A percentile compares a stretch with the other conserved stretches of the same genome.
These are phyloP conservation scores for Bradysia coprophila DNA, from an alignment of 1,140 invertebrate genomes.

Conservation along the genomic window DNA sequence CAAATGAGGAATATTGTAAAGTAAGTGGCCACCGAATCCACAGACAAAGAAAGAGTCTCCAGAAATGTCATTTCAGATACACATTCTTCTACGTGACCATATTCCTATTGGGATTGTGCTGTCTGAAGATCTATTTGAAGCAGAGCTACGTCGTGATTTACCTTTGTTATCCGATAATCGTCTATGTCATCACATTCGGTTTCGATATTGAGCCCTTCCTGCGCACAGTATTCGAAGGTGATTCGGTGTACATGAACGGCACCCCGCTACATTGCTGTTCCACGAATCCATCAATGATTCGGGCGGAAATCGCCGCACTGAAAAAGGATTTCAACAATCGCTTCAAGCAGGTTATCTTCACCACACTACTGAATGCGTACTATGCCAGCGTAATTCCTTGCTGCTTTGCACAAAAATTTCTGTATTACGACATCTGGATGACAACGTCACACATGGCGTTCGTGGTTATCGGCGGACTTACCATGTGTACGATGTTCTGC, in stretches of 20 bases:
- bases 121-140: slow-evolving; percentile 15
- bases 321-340: slow-evolving; percentile 74
- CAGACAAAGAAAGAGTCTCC: not conserved
- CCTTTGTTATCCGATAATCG: slow-evolving; percentile 27
- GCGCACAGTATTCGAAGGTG: slow-evolving; percentile 30
- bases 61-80: not conserved
- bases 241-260: slow-evolving; percentile 19
- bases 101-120: slow-evolving; percentile 36
- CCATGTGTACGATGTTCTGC: slow-evolving; percentile 60
- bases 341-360: slow-evolving; percentile 78
- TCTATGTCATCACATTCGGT: slow-evolving; percentile 75
- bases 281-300: slow-evolving; percentile 44
- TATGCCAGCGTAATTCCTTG: slow-evolving; percentile 82
- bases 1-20: not conserved
- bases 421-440: slow-evolving; percentile 75
- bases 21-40: too few relatives aligned
- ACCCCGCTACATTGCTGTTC: slow-evolving; percentile 49
- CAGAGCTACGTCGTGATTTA: slow-evolving; percentile 8
- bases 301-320: slow-evolving; percentile 69
- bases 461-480: slow-evolving; percentile 66
- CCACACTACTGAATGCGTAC: slow-evolving; percentile 75
- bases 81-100: not conserved
- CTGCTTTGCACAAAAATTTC: slow-evolving; percentile 61
- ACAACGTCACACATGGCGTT: slow-evolving; percentile 64
- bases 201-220: slow-evolving; percentile 48